phyloP scores from a whole-genome alignment of 2,888 invertebrate genomes.

The Marronus borbonicus region DNA sequence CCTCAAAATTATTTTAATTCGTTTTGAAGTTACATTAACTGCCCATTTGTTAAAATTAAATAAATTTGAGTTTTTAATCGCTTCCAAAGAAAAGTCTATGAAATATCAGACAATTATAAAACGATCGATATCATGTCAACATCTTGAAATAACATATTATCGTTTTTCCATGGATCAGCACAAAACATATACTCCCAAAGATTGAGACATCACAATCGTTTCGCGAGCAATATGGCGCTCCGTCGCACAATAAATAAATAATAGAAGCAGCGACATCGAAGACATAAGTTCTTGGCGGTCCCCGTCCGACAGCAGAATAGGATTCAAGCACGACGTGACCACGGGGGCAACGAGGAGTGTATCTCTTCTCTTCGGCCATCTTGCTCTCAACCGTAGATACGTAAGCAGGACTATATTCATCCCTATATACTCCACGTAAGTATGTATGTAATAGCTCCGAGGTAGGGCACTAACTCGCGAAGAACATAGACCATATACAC shows the following conservation, averaged over 20 bases:
- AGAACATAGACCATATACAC: not conserved
- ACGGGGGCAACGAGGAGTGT: conserved; percentile 53
- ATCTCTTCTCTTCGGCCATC: conserved; percentile 42
- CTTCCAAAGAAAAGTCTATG: too few species aligned
- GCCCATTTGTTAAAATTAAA: too few species aligned
- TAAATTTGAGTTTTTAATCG: too few species aligned
- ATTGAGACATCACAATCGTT: conserved; percentile 43
- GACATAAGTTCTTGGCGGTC: conserved; percentile 66
- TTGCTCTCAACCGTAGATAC: conserved; percentile 7
- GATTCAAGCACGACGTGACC: conserved; percentile 65
- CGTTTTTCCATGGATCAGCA: too few species aligned
- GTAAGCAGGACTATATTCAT: not conserved
- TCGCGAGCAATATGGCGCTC: conserved; percentile 41
- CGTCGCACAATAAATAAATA: conserved; percentile 42
- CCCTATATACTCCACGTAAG: conserved; percentile 4
- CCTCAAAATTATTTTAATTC: too few species aligned
- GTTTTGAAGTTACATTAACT: too few species aligned
- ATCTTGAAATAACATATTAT: not conserved
- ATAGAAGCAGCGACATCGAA: conserved; percentile 60
- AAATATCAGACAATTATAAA: too few species aligned
- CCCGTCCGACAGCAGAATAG: conserved; percentile 67
- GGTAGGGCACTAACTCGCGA: conserved; percentile 3
- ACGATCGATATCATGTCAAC: not conserved
- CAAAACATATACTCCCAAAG: not conserved
- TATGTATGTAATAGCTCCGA: not conserved